Percentiles rank a stretch among this genome's conserved stretches.
phyloP scores from a whole-genome alignment of 2,888 invertebrate species.

The Eupithecia inturbata region DNA sequence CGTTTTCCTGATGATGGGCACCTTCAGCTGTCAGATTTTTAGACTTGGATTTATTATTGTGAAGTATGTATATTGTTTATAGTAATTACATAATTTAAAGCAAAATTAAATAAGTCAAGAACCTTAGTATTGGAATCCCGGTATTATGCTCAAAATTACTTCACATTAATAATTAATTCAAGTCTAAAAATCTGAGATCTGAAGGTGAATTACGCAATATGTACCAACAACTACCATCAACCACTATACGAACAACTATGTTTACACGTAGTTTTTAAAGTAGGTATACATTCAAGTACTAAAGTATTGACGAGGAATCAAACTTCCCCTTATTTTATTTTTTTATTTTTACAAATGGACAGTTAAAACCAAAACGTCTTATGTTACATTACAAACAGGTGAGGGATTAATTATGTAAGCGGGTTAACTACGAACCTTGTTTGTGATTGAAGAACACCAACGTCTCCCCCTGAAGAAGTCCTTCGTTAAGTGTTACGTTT shows the following conservation, averaged over 20 bases:
- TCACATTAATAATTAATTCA: not conserved
- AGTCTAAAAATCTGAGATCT: not conserved
- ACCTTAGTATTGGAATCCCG: not conserved
- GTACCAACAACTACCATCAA: too few species aligned
- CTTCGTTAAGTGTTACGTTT: not conserved
- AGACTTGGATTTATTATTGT: too few species aligned
- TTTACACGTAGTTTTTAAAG: not conserved
- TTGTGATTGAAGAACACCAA: not conserved
- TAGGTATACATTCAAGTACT: not conserved
- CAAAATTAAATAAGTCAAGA: not conserved
- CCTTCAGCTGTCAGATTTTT: too few species aligned
- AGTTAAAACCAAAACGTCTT: too few species aligned
- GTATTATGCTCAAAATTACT: not conserved
- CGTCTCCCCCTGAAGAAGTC: not conserved
- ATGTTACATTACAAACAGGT: not conserved
- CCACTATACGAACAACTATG: not conserved
- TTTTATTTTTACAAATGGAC: too few species aligned
- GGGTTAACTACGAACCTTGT: not conserved
- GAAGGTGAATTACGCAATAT: conserved; percentile 1
- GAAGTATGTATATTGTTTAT: too few species aligned
- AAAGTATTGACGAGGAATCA: not conserved
- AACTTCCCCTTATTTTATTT: not conserved
- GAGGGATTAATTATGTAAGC: not conserved
- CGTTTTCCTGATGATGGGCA: too few species aligned
- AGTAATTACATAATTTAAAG: too few species aligned